phyloP scores from a whole-genome alignment of 2,113 vertebrate genomes.

The Eretmochelys imbricata region DNA sequence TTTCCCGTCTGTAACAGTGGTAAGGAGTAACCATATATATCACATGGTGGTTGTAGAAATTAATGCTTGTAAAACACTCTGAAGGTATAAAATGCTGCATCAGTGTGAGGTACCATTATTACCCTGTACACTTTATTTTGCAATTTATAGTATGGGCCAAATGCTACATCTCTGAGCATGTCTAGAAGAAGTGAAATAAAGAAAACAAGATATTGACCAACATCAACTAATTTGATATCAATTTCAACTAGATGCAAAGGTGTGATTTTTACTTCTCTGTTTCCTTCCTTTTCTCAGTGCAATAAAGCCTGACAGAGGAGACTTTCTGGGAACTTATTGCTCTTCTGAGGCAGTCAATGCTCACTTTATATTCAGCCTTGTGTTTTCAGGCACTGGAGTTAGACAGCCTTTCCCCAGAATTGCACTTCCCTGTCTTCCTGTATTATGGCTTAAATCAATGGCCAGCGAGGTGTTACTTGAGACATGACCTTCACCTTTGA shows the following conservation, averaged over 20 bases:
- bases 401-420: slow-evolving; percentile 45
- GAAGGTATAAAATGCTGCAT: neutral
- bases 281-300: slow-evolving; percentile 20
- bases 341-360: slow-evolving; percentile 57
- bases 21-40: neutral
- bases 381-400: slow-evolving; percentile 43
- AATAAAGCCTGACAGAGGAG: slow-evolving; percentile 34
- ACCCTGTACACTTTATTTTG: neutral
- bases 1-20: neutral
- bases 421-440: neutral
- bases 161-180: neutral
- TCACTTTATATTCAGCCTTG: slow-evolving; percentile 61
- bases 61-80: neutral
- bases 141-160: neutral
- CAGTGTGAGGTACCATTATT: neutral
- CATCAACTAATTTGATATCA: neutral
- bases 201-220: neutral
- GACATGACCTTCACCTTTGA: neutral
- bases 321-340: slow-evolving; percentile 37
- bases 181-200: neutral
- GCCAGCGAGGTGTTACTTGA: slow-evolving; percentile 26
- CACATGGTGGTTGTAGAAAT: neutral
- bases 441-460: neutral
- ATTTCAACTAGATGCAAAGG: neutral
- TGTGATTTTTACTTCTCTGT: slow-evolving; percentile 39